Evolutionary conservation across 2,888 invertebrate species (phyloP), one percentile per base, ranked within the genome.

Genomic region (Caenorhabditis sp.): DNA sequence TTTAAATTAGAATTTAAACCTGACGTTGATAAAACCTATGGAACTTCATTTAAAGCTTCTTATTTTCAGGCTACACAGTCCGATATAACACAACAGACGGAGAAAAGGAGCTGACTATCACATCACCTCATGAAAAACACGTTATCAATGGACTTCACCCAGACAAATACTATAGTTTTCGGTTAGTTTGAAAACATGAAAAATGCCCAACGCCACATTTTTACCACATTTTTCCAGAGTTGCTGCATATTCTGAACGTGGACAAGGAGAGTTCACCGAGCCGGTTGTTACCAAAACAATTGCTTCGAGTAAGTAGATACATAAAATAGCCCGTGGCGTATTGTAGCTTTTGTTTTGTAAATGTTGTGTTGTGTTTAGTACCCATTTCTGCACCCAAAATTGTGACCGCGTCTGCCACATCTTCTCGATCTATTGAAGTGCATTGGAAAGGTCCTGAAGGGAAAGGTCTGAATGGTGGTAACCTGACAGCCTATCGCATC

Each of bases 381-480:
- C 97, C 97, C 88, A 94, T 94, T 90, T 95, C 95, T 88, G 94
- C 97, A 87, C 97, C 97, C 88, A 93, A 93, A 91, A 94, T 95
- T 91, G 94, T 97, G 90, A 92, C 92, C 85, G 95, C 94, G 82
- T 92, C 92, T 90, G 93, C 95, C 85, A 92, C 93, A 89, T 93
- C 94, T 89, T 93, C 95, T 81, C 94, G 94, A 77, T 92, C 94
- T 82, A 93, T 97, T 88, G 91, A 93, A 85, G 93, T 97, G 86
- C 91, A 92, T 85, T 97, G 97, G 97, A 92, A 92, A 86, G 95
- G 96, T 85, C 97, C 97, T 83, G 93, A 94, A 62, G 92, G 92
- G 80, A 93, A 94, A 89, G 92, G 93, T 81, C 93, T 94, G 89
- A 94, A 95, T 91, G 97, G 96, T 75, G 67, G 43, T 25, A 59